These are phyloP conservation scores for Xylota sylvarum DNA, from an alignment of 2,888 invertebrate species.

Conservation along the genomic window DNA sequence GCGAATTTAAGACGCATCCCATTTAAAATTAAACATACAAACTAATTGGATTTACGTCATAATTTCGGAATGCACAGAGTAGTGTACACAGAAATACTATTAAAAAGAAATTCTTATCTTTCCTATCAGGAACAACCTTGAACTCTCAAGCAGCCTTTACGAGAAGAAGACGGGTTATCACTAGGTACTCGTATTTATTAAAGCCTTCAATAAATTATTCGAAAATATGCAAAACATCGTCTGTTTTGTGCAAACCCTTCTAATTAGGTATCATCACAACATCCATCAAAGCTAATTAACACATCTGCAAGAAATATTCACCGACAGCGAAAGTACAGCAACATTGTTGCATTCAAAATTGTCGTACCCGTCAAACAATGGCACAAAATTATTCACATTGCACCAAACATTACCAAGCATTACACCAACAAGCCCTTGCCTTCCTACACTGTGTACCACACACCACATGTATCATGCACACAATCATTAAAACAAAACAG, in stretches of 20 bases:
- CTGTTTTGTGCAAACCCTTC: neutral
- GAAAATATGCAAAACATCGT: too few relatives aligned
- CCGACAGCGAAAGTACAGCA: constrained; percentile 28
- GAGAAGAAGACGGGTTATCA: too few relatives aligned
- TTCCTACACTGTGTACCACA: neutral
- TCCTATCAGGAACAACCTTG: too few relatives aligned
- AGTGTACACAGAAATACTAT: too few relatives aligned
- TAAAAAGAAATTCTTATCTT: too few relatives aligned
- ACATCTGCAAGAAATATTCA: constrained; percentile 1
- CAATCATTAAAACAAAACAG: constrained; percentile 35
- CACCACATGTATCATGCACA: neutral
- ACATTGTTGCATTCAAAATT: constrained; percentile 4
- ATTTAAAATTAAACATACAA: too few relatives aligned
- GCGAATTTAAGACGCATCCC: too few relatives aligned
- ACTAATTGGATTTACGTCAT: too few relatives aligned
- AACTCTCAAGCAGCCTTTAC: too few relatives aligned
- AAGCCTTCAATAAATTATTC: too few relatives aligned
- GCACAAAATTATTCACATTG: constrained; percentile 45
- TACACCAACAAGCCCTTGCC: neutral
- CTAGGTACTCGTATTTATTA: too few relatives aligned
- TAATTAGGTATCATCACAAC: constrained; percentile 6
- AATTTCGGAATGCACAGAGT: too few relatives aligned
- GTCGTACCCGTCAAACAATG: constrained; percentile 25
- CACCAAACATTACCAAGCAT: constrained; percentile 15
- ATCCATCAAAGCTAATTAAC: constrained; percentile 13